Base-by-base conservation (phyloP, 2,888 invertebrate species). In the Endotricha flammealis region DNA sequence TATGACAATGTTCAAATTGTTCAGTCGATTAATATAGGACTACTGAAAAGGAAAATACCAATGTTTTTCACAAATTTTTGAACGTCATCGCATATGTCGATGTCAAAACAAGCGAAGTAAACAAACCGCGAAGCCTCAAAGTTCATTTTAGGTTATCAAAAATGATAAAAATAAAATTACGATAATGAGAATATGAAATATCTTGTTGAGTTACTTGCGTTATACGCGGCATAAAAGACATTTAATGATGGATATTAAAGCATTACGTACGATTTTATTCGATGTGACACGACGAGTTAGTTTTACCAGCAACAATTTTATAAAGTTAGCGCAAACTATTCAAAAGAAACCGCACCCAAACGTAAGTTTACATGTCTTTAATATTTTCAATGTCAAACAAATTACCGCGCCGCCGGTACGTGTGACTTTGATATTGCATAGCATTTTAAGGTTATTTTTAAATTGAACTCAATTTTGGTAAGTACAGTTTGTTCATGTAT, bases 81-180 rank as follows among this genome's bases (percentile, higher is more conserved):
- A 48, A 61, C 50, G 53, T 58, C 54, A 54, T 49, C 12, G 39
- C 11, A 11, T 29, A 17, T 16, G 16, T 16, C 7, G 31, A 39
- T 27, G 40, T 40, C 39, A 41, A 29, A n/a, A n/a, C n/a, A n/a
- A n/a, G n/a, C n/a, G n/a, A n/a, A n/a, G n/a, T n/a, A n/a, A n/a
- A n/a, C n/a, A n/a, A n/a, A n/a, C n/a, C n/a, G n/a, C n/a, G n/a
- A n/a, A n/a, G n/a, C 29, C 20, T 24, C 73, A 79, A 48, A 76
- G 85, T 80, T 85, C 83, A 82, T 44, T 72, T 57, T 83, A 65
- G 83, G 85, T 85, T 85, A 85, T 83, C 85, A 64, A 36, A 43
- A 42, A 35, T 58, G 76, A 76, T 81, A 75, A 71, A 25, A 61
- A 50, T 58, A 48, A 42, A 48, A 39, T 38, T 42, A 45, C 50